These are phyloP conservation scores for Epizoanthus ramosus DNA, from an alignment of 92 coral and sea anemone species.

Conservation along the genomic window DNA sequence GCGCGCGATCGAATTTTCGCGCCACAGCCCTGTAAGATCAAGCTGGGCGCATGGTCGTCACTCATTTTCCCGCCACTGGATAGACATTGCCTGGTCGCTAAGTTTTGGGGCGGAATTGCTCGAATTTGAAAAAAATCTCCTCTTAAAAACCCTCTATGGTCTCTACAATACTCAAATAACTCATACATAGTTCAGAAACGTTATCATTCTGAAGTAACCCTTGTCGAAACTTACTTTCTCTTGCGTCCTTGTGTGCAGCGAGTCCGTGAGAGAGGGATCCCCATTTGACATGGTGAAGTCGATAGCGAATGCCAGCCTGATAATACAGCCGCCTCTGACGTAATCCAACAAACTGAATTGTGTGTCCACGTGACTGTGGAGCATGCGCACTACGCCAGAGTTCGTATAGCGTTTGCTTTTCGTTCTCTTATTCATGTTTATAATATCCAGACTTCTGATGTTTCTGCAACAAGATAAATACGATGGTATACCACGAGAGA, in stretches of 20 bases:
- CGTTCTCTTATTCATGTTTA: conserved; percentile 63
- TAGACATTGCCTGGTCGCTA: too few relatives aligned
- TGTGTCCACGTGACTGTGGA: conserved; percentile 80
- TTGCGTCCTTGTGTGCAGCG: conserved; percentile 67
- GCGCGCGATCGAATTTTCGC: too few relatives aligned
- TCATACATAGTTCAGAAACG: too few relatives aligned
- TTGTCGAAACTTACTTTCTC: conserved; percentile 60
- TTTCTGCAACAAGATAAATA: conserved; percentile 42
- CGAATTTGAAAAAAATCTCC: too few relatives aligned
- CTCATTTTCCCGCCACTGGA: too few relatives aligned
- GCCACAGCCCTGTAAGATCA: too few relatives aligned
- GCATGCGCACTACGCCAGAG: conserved; percentile 77
- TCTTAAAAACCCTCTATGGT: too few relatives aligned
- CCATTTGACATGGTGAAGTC: conserved; percentile 97
- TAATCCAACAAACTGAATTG: conserved; percentile 88
- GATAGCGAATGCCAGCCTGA: conserved; percentile 83
- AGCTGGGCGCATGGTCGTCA: too few relatives aligned
- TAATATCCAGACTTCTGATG: conserved; percentile 58
- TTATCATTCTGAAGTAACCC: too few relatives aligned
- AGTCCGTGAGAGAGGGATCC: conserved; percentile 67
- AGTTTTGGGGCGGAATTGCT: too few relatives aligned
- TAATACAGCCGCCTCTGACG: conserved; percentile 84
- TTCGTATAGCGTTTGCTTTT: conserved; percentile 67
- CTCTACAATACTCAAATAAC: too few relatives aligned
- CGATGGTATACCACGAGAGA: too few relatives aligned